A percentile compares a stretch with the other conserved stretches of the same genome.
These are phyloP conservation scores for Ruditapes philippinarum DNA, from an alignment of 1,140 invertebrate species.

Conservation along the genomic window DNA sequence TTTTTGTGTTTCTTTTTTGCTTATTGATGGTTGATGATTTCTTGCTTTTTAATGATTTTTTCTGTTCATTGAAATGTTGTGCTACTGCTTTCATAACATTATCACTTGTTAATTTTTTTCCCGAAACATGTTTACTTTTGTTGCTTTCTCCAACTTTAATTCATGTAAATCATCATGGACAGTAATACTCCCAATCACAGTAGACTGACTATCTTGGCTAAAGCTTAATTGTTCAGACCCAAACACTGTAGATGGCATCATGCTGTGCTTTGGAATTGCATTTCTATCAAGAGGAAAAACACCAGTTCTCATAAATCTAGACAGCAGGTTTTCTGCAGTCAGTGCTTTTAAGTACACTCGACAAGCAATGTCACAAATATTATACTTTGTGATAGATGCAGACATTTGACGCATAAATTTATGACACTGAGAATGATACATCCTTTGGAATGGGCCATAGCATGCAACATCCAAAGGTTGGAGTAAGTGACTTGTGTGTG, in stretches of 20 bases:
- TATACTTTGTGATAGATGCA: background rate
- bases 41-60: background rate
- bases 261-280: background rate
- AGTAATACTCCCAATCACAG: background rate
- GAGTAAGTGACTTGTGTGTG: conserved; percentile 46
- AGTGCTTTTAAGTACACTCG: conserved; percentile 20
- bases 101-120: background rate
- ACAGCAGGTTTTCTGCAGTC: conserved; percentile 19
- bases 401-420: background rate
- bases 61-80: background rate
- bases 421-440: conserved; percentile 28
- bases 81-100: background rate
- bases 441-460: conserved; percentile 58
- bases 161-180: too few relatives aligned
- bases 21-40: too few relatives aligned
- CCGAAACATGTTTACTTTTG: background rate
- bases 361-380: conserved; percentile 37
- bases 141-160: background rate
- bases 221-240: background rate
- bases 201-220: background rate
- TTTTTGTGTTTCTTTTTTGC: background rate
- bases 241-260: conserved; percentile 1
- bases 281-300: conserved; percentile 9
- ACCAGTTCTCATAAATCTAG: conserved; percentile 15
- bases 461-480: conserved; percentile 63